These are phyloP conservation scores for Pheosia tremula DNA, from an alignment of 2,888 invertebrate species.

Conservation along the genomic window DNA sequence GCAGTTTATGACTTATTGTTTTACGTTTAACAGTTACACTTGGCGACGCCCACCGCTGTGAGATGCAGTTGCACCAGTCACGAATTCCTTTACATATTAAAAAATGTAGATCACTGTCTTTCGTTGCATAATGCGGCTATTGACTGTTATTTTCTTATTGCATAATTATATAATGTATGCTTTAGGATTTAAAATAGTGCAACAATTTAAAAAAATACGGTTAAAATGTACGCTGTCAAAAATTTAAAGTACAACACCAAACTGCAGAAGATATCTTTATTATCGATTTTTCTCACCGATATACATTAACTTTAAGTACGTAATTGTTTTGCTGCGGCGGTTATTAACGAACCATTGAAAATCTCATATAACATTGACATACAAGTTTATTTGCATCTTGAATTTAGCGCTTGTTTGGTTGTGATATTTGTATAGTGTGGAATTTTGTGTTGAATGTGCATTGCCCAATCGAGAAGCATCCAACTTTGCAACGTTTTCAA, in stretches of 20 bases:
- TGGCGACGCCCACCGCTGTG: conserved; percentile 26
- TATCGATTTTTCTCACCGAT: background rate
- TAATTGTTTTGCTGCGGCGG: conserved; percentile 21
- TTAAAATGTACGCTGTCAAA: too few relatives aligned
- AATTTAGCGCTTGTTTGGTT: conserved; percentile 19
- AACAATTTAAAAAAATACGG: too few relatives aligned
- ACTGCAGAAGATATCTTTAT: background rate
- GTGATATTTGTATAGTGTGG: conserved; percentile 14
- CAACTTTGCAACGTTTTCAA: background rate
- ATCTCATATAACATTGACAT: conserved; percentile 30
- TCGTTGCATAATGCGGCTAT: conserved; percentile 15
- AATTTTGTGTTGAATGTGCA: background rate
- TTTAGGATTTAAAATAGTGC: too few relatives aligned
- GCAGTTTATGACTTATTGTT: conserved; percentile 76
- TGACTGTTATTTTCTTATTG: too few relatives aligned
- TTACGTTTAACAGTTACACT: conserved; percentile 49
- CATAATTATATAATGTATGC: too few relatives aligned
- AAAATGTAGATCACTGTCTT: conserved; percentile 30
- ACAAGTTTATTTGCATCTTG: conserved; percentile 12
- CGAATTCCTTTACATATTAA: conserved; percentile 43
- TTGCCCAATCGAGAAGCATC: background rate
- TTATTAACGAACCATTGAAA: conserved; percentile 22
- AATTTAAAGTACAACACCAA: background rate
- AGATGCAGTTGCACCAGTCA: conserved; percentile 43
- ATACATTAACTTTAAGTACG: background rate